These are phyloP conservation scores for Ctenosaura bakeri DNA, from an alignment of 2,797 vertebrate species.

Conservation along the genomic window DNA sequence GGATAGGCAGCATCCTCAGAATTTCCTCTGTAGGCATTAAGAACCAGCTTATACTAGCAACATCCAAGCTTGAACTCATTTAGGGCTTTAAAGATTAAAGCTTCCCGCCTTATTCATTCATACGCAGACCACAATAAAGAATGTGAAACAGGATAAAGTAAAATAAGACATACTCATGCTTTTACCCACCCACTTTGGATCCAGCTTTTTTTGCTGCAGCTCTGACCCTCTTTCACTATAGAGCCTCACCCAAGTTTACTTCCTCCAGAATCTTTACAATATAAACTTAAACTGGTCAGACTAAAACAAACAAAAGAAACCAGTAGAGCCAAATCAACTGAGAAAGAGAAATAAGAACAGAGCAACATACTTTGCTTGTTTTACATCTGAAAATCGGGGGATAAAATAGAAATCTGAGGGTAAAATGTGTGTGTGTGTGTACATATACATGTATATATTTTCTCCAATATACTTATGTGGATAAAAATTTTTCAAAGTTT, in stretches of 20 bases:
- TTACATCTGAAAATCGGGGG: slow-evolving; percentile 60
- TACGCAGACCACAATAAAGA: too few species aligned
- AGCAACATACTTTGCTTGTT: slow-evolving; percentile 61
- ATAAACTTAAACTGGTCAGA: not conserved
- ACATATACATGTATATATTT: not conserved
- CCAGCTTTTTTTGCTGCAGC: not conserved
- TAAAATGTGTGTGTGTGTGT: slow-evolving; percentile 31
- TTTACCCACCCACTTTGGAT: not conserved
- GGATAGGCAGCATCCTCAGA: too few species aligned
- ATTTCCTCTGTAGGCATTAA: too few species aligned
- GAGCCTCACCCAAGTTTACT: not conserved
- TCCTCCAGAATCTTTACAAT: not conserved
- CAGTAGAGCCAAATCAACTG: slow-evolving; percentile 40
- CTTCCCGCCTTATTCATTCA: too few species aligned
- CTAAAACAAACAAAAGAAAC: slow-evolving; percentile 60
- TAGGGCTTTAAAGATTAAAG: too few species aligned
- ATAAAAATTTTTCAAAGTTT: slow-evolving; percentile 58
- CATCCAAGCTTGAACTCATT: too few species aligned
- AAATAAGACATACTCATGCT: not conserved
- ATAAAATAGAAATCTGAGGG: slow-evolving; percentile 48
- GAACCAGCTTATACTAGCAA: too few species aligned
- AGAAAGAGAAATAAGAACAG: slow-evolving; percentile 3
- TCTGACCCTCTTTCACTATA: not conserved
- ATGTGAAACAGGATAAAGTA: not conserved
- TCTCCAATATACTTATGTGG: slow-evolving; percentile 1